Conservation (phyloP, 30 jellyfish, hydroid and myxozoan species). For the Pseudorhiza aurosa region DNA sequence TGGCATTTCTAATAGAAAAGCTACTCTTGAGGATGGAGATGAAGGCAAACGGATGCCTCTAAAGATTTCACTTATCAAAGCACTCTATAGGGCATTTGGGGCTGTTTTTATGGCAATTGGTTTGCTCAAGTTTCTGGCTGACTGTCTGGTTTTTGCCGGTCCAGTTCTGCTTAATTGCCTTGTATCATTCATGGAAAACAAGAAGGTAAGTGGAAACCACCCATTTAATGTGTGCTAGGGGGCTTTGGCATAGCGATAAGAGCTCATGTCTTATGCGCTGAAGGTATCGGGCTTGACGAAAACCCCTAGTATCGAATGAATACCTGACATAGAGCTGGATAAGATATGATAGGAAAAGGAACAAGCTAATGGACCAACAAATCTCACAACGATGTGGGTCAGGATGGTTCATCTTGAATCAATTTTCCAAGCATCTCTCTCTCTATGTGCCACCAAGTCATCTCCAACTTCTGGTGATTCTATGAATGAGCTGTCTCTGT, state of each 20-base stretch:
- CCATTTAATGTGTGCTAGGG: neutral
- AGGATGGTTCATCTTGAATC: too few relatives aligned
- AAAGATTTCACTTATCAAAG: constrained; percentile 50
- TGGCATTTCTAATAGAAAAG: constrained; percentile 21
- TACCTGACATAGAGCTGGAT: neutral
- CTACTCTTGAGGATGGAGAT: constrained; percentile 26
- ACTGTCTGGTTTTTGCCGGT: constrained; percentile 86
- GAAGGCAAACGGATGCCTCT: constrained; percentile 31
- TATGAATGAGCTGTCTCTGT: too few relatives aligned
- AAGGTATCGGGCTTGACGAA: too few relatives aligned
- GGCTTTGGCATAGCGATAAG: too few relatives aligned
- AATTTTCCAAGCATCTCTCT: too few relatives aligned
- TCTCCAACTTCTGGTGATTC: too few relatives aligned
- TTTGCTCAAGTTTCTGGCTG: constrained; percentile 80
- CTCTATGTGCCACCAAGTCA: too few relatives aligned
- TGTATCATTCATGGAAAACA: constrained; percentile 84
- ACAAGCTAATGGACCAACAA: too few relatives aligned
- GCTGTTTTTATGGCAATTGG: constrained; percentile 77
- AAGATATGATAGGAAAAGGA: too few relatives aligned
- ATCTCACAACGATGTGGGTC: too few relatives aligned
- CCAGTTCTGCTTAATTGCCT: constrained; percentile 80
- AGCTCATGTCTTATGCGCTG: too few relatives aligned
- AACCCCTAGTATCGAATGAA: neutral
- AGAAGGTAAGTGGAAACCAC: constrained; percentile 65
- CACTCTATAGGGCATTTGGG: constrained; percentile 82